Evolutionary conservation across 2,797 vertebrate genomes (phyloP).

Genomic region (Sebastolobus altivelis): DNA sequence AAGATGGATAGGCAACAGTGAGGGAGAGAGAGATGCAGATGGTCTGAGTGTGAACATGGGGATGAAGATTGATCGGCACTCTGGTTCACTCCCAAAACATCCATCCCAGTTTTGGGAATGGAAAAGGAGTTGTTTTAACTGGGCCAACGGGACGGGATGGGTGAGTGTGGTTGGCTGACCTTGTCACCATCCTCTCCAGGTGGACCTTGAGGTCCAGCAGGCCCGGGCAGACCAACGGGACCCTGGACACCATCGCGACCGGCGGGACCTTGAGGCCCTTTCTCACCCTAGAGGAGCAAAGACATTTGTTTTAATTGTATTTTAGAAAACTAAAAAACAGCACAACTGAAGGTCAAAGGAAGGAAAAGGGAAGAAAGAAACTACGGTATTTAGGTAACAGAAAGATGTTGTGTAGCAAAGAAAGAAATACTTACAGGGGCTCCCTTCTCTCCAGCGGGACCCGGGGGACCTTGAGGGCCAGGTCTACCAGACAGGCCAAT

Average conservation of each 20-base stretch:
- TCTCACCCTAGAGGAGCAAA: conserved; percentile 90
- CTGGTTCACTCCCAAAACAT: conserved; percentile 24
- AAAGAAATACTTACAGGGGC: conserved; percentile 90
- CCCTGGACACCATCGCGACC: conserved; percentile 97
- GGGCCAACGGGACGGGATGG: neutral
- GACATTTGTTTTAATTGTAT: conserved; percentile 10
- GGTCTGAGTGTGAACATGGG: conserved; percentile 37
- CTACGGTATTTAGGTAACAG: neutral
- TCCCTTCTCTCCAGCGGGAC: conserved; percentile 97
- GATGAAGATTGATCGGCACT: conserved; percentile 60
- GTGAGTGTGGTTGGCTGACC: conserved; percentile 79
- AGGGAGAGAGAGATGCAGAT: conserved; percentile 62
- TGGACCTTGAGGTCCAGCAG: conserved; percentile 95
- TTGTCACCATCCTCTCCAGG: conserved; percentile 99
- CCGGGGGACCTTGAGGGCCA: conserved; percentile 96
- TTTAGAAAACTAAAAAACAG: conserved; percentile 2
- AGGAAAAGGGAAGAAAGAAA: neutral
- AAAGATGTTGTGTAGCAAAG: neutral
- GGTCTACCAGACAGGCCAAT: conserved; percentile 95
- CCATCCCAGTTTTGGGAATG: conserved; percentile 13
- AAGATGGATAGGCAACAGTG: conserved; percentile 60
- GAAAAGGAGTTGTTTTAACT: conserved; percentile 1
- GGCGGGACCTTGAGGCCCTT: conserved; percentile 96
- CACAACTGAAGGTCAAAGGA: neutral
- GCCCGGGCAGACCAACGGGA: conserved; percentile 96